phyloP scores from a whole-genome alignment of 2,888 invertebrate genomes.

The Patella depressa region DNA sequence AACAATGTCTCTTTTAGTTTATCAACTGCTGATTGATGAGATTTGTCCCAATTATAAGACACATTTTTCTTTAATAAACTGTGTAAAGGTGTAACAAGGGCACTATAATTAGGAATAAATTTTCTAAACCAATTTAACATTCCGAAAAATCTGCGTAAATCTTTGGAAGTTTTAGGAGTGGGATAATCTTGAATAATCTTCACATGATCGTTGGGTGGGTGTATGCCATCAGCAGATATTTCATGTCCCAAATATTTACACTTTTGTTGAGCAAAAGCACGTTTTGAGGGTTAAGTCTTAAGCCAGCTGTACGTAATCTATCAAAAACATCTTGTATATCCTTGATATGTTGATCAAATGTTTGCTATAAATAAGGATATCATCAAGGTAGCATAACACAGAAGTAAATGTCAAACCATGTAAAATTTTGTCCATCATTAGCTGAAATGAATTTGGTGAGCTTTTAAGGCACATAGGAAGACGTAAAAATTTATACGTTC shows the following conservation, averaged over 20 bases:
- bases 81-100: slow-evolving; percentile 19
- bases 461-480: slow-evolving; percentile 36
- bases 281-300: slow-evolving; percentile 32
- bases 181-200: slow-evolving; percentile 19
- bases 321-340: slow-evolving; percentile 23
- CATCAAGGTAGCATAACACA: slow-evolving; percentile 38
- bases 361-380: slow-evolving; percentile 30
- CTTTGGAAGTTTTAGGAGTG: slow-evolving; percentile 21
- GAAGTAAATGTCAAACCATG: slow-evolving; percentile 31
- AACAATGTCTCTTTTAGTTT: slow-evolving; percentile 13
- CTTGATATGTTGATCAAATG: slow-evolving; percentile 28
- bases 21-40: slow-evolving; percentile 14
- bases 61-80: slow-evolving; percentile 18
- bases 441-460: slow-evolving; percentile 37
- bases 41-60: slow-evolving; percentile 18
- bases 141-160: slow-evolving; percentile 30
- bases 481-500: slow-evolving; percentile 36
- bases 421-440: slow-evolving; percentile 38
- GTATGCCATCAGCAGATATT: slow-evolving; percentile 23
- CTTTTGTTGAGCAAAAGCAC: slow-evolving; percentile 22
- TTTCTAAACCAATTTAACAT: slow-evolving; percentile 32
- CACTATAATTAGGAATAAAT: slow-evolving; percentile 30
- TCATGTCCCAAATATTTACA: slow-evolving; percentile 30
- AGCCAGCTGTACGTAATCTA: slow-evolving; percentile 21
- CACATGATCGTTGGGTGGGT: slow-evolving; percentile 16